These are phyloP conservation scores for Criorhina ranunculi DNA, from an alignment of 2,888 invertebrate species.

Conservation along the genomic window DNA sequence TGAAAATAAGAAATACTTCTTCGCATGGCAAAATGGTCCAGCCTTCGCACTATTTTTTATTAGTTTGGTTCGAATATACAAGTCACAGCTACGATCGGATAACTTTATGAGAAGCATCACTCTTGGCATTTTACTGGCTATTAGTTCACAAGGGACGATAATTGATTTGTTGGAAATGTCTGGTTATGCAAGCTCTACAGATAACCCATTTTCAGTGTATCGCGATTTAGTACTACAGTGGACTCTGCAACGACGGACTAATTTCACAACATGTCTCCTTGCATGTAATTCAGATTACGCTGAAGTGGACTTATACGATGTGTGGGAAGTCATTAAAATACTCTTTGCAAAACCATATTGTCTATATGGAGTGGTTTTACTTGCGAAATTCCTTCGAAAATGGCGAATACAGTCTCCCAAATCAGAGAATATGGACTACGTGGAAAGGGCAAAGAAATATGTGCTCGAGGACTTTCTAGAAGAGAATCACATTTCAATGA, in stretches of 20 bases:
- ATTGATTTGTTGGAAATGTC: constrained; percentile 81
- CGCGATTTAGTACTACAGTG: constrained; percentile 82
- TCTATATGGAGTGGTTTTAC: constrained; percentile 83
- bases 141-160: constrained; percentile 81
- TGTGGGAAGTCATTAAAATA: constrained; percentile 83
- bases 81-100: constrained; percentile 75
- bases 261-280: constrained; percentile 82
- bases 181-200: constrained; percentile 80
- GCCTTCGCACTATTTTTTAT: constrained; percentile 81
- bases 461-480: constrained; percentile 86
- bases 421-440: constrained; percentile 78
- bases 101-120: constrained; percentile 81
- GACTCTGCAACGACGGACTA: constrained; percentile 81
- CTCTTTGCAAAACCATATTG: constrained; percentile 83
- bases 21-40: constrained; percentile 83
- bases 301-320: constrained; percentile 80
- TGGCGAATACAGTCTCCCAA: constrained; percentile 80
- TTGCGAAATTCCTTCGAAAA: constrained; percentile 83
- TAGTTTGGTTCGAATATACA: constrained; percentile 79
- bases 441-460: constrained; percentile 86
- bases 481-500: constrained; percentile 83
- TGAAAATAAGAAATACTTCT: constrained; percentile 82
- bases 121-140: constrained; percentile 80
- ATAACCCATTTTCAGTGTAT: constrained; percentile 81
- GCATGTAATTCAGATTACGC: constrained; percentile 82